Evolutionary conservation across 2,888 invertebrate species (phyloP).

Genomic region (Crossocerus cetratus): DNA sequence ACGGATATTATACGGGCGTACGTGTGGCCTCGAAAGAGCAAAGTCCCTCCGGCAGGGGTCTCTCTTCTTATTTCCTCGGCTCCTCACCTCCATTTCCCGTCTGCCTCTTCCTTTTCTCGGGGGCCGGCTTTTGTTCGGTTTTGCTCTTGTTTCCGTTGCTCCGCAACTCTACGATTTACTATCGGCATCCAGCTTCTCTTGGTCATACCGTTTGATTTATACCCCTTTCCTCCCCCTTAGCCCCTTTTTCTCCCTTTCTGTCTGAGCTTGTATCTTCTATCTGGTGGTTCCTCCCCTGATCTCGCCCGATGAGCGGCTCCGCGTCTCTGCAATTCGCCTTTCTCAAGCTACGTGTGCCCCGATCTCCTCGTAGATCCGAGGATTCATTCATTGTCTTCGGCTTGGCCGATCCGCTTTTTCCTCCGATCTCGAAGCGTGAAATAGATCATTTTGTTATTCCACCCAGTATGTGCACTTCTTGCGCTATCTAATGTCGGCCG

Average conservation of each 20-base stretch:
- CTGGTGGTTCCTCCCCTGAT: too few relatives aligned
- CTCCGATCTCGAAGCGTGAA: too few relatives aligned
- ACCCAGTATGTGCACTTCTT: too few relatives aligned
- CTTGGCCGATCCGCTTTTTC: slow-evolving; percentile 28
- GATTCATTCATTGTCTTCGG: slow-evolving; percentile 24
- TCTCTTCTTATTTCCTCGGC: slow-evolving; percentile 51
- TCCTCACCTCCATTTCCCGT: slow-evolving; percentile 26
- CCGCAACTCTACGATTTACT: background rate
- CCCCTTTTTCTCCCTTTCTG: background rate
- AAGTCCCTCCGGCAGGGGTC: slow-evolving; percentile 43
- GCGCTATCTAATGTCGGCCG: too few relatives aligned
- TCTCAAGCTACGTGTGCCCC: too few relatives aligned
- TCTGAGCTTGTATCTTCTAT: slow-evolving; percentile 11
- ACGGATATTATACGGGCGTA: slow-evolving; percentile 72
- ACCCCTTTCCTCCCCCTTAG: background rate
- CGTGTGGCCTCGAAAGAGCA: slow-evolving; percentile 69
- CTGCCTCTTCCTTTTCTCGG: slow-evolving; percentile 14
- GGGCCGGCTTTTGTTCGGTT: background rate
- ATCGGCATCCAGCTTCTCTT: too few relatives aligned
- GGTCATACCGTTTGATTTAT: background rate
- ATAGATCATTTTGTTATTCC: too few relatives aligned
- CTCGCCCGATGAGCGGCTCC: too few relatives aligned
- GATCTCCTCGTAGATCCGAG: too few relatives aligned
- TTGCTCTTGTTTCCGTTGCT: slow-evolving; percentile 16
- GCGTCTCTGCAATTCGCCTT: too few relatives aligned